These are phyloP conservation scores for Sceliomorpha sp. DNA, from an alignment of 2,888 invertebrate genomes.

Conservation along the genomic window DNA sequence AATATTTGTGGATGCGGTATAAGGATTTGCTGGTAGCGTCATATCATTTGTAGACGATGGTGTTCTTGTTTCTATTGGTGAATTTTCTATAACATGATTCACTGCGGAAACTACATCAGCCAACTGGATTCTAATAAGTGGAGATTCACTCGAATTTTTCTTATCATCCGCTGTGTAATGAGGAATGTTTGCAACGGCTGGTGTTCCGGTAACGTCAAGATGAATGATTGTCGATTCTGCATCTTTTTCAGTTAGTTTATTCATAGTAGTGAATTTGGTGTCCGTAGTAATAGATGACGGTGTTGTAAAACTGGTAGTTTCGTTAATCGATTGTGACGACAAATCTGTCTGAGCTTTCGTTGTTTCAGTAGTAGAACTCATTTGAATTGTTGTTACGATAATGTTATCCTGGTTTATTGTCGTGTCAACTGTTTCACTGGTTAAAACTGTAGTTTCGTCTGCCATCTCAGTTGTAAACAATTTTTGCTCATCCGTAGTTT, in stretches of 20 bases:
- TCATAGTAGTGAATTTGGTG: not conserved
- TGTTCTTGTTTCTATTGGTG: slow-evolving; percentile 43
- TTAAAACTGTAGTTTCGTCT: slow-evolving; percentile 8
- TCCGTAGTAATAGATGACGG: slow-evolving; percentile 5
- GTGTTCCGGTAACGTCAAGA: slow-evolving; percentile 59
- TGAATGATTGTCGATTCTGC: slow-evolving; percentile 63
- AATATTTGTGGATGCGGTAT: slow-evolving; percentile 45
- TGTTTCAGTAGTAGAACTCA: slow-evolving; percentile 7
- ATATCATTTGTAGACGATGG: slow-evolving; percentile 40
- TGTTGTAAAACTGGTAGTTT: not conserved
- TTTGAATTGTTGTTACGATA: not conserved
- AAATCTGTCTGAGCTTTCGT: slow-evolving; percentile 3
- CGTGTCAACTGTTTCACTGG: slow-evolving; percentile 22
- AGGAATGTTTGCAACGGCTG: slow-evolving; percentile 39
- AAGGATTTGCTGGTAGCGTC: slow-evolving; percentile 33
- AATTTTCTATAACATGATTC: slow-evolving; percentile 65
- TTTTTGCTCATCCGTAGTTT: slow-evolving; percentile 23
- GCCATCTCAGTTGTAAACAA: slow-evolving; percentile 4
- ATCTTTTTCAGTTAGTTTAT: slow-evolving; percentile 26
- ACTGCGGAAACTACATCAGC: slow-evolving; percentile 62
- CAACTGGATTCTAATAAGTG: slow-evolving; percentile 65
- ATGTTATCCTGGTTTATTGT: slow-evolving; percentile 5
- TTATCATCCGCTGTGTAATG: slow-evolving; percentile 25
- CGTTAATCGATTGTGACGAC: not conserved
- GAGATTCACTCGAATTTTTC: slow-evolving; percentile 58